These are phyloP conservation scores for Psylliodes chrysocephalus DNA, from an alignment of 2,888 invertebrate species.

Conservation along the genomic window DNA sequence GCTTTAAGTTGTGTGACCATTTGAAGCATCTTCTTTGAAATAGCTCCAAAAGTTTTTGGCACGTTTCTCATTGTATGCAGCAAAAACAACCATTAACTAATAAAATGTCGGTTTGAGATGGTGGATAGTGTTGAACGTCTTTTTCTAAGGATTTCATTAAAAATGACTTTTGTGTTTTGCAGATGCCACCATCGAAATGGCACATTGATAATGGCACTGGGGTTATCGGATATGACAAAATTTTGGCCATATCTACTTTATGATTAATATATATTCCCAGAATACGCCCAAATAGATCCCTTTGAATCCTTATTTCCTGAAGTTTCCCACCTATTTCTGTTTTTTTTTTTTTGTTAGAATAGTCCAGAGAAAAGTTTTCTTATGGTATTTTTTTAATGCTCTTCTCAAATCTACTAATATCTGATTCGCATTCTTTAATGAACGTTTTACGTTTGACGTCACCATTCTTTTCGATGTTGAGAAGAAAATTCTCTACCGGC, in stretches of 20 bases:
- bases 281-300: slow-evolving; percentile 30
- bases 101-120: slow-evolving; percentile 43
- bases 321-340: slow-evolving; percentile 46
- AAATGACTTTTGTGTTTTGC: slow-evolving; percentile 49
- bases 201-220: slow-evolving; percentile 52
- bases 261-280: slow-evolving; percentile 33
- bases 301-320: slow-evolving; percentile 22
- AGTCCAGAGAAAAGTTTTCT: slow-evolving; percentile 44
- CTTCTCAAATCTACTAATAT: slow-evolving; percentile 47
- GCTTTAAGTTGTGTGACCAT: slow-evolving; percentile 37
- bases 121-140: slow-evolving; percentile 24
- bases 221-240: slow-evolving; percentile 53
- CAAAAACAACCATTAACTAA: slow-evolving; percentile 53
- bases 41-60: slow-evolving; percentile 51
- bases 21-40: slow-evolving; percentile 51
- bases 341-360: slow-evolving; percentile 42
- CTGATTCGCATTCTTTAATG: slow-evolving; percentile 47
- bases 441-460: slow-evolving; percentile 44
- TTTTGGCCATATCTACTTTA: slow-evolving; percentile 40
- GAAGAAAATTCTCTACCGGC: slow-evolving; percentile 37
- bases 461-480: slow-evolving; percentile 47
- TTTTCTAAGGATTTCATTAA: slow-evolving; percentile 46
- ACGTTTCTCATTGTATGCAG: slow-evolving; percentile 52
- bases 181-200: slow-evolving; percentile 37
- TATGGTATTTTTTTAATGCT: slow-evolving; percentile 46